phyloP scores from a whole-genome alignment of 2,888 invertebrate species.

The Conistra vaccinii region DNA sequence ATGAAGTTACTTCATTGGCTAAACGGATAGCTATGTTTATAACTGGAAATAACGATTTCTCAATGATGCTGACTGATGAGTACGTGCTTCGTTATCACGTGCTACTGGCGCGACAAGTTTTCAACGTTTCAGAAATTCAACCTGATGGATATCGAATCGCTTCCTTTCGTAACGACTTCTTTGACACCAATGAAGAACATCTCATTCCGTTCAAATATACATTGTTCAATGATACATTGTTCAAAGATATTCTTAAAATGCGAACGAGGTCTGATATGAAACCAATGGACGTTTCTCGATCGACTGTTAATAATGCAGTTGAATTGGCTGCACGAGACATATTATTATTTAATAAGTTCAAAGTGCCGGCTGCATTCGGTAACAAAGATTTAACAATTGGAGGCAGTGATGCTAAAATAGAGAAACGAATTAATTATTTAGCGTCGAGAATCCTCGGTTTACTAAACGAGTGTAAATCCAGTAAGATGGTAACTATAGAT shows the following conservation, averaged over 20 bases:
- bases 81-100: slow-evolving; percentile 43
- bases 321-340: slow-evolving; percentile 28
- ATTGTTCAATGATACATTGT: slow-evolving; percentile 27
- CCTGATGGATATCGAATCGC: slow-evolving; percentile 24
- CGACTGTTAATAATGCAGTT: neutral
- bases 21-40: neutral
- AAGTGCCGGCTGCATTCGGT: slow-evolving; percentile 53
- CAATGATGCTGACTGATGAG: slow-evolving; percentile 39
- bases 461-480: neutral
- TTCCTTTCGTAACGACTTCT: slow-evolving; percentile 40
- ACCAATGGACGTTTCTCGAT: too few relatives aligned
- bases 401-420: slow-evolving; percentile 21
- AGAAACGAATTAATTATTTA: neutral
- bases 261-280: neutral
- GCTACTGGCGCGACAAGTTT: slow-evolving; percentile 36
- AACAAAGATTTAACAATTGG: slow-evolving; percentile 53
- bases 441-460: neutral
- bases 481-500: slow-evolving; percentile 30
- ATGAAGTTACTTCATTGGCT: slow-evolving; percentile 41
- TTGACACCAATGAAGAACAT: slow-evolving; percentile 24
- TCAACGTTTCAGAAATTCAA: slow-evolving; percentile 34
- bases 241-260: slow-evolving; percentile 4
- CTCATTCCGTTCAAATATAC: slow-evolving; percentile 34
- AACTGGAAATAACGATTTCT: neutral
- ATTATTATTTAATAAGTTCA: slow-evolving; percentile 22